Percentiles rank a stretch among this genome's conserved stretches.
phyloP scores from a whole-genome alignment of 2,113 vertebrate species.

The Sinocyclocheilus grahami region DNA sequence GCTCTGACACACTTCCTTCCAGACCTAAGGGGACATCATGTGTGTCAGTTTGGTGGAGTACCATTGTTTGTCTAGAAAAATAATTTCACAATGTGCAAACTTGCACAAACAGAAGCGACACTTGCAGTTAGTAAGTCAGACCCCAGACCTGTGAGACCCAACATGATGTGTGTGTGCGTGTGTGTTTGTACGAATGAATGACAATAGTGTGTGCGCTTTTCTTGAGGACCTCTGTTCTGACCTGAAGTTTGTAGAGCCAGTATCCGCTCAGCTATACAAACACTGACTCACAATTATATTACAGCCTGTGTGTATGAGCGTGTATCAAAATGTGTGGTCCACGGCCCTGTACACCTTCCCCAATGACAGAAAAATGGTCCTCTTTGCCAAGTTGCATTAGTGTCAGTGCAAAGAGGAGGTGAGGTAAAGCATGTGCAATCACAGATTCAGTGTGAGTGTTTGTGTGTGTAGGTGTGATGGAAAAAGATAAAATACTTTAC shows the following conservation, averaged over 20 bases:
- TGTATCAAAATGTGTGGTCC: slow-evolving; percentile 39
- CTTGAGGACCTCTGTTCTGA: not conserved
- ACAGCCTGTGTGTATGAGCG: not conserved
- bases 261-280: slow-evolving; percentile 40
- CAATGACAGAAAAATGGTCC: slow-evolving; percentile 29
- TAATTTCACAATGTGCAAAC: not conserved
- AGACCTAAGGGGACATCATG: too few relatives aligned
- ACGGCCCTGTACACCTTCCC: slow-evolving; percentile 19
- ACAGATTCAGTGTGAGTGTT: not conserved
- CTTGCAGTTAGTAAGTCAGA: not conserved
- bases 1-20: too few relatives aligned
- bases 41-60: not conserved
- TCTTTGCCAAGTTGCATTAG: slow-evolving; percentile 44
- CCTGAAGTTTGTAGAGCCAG: slow-evolving; percentile 19
- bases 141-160: not conserved
- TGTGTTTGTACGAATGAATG: slow-evolving; percentile 10
- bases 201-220: not conserved
- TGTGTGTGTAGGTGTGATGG: slow-evolving; percentile 12
- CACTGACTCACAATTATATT: slow-evolving; percentile 27
- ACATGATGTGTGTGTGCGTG: not conserved
- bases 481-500: slow-evolving; percentile 2
- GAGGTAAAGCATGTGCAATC: not conserved
- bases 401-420: slow-evolving; percentile 22
- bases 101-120: not conserved
- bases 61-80: not conserved